Evolutionary conservation across 92 coral and sea anemone genomes (phyloP), one percentile per base, ranked within the genome.

Genomic region (Epizoanthus illoricatus): DNA sequence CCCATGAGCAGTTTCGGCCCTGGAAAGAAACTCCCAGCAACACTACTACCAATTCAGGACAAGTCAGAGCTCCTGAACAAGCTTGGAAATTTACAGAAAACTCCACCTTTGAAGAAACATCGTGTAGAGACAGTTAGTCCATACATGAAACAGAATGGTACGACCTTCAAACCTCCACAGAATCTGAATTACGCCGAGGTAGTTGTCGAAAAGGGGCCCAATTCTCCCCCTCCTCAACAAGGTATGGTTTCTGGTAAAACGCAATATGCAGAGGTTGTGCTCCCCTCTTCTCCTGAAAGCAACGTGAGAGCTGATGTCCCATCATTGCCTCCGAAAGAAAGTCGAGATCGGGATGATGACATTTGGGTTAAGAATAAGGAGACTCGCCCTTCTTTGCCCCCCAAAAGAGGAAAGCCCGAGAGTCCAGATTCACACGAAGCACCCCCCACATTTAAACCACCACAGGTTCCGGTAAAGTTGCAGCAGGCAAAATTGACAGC

Each of bases 1-100:
- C 86, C 91, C 18, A 82, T 90, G 62, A 97, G 98, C 66, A 97
- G 99, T 78, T 97, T 97, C 80, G 97, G 92, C 19, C 87, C 84
- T 5, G 69, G 75, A 3, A 81, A 79, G 47, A 80, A 49, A 16
- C 54, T 73, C 13, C 85, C 88, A 5, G 82, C 82, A 42, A 33
- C 82, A 5, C 6, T 63, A 19, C 71, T 78, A 11, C 82, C 82
- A 2, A 42, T 78, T 21, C 82, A 78, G 71, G 72, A 78, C 82
- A 78, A 78, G 54, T 40, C 82, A 11, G 82, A 78, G 66, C 71
- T 78, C 65, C 82, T 78, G 58, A 63, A 45, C 82, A 78, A 78
- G 71, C 18, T 78, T n/a, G 82, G 69, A 78, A 64, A 61, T 20
- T 70, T 78, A 2, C 21, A 78, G 16, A 78, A 78, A 49, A 64